Evolutionary conservation across 2,113 vertebrate species (phyloP).

Genomic region (Oreotragus oreotragus): DNA sequence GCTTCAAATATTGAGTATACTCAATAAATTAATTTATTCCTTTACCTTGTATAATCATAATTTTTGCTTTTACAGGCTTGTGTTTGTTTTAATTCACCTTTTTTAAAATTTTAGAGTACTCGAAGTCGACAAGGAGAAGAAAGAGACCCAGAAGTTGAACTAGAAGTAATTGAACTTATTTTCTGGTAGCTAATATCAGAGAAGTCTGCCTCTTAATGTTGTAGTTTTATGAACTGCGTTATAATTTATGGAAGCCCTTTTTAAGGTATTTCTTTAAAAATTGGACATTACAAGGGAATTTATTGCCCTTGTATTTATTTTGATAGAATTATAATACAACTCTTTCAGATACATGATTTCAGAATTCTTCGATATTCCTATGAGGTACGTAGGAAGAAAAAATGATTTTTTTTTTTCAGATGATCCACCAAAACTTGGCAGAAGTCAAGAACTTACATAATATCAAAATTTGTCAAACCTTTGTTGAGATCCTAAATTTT

Average conservation of each 20-base stretch:
- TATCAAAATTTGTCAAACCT: neutral
- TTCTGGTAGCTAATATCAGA: constrained; percentile 55
- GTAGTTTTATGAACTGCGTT: constrained; percentile 64
- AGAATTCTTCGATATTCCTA: constrained; percentile 48
- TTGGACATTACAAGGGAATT: constrained; percentile 52
- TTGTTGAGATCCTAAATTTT: constrained; percentile 14
- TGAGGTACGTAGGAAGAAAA: constrained; percentile 56
- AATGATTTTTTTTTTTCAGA: neutral
- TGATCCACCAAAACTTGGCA: neutral
- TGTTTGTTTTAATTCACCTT: constrained; percentile 54
- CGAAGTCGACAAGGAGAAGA: constrained; percentile 98
- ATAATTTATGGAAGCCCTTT: constrained; percentile 63
- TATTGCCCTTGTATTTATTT: constrained; percentile 61
- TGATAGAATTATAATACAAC: constrained; percentile 40
- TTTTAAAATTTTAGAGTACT: constrained; percentile 88
- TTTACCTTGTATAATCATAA: constrained; percentile 31
- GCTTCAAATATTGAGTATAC: neutral
- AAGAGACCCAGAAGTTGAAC: constrained; percentile 95
- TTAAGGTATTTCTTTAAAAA: constrained; percentile 58
- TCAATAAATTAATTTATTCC: neutral
- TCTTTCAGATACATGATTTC: constrained; percentile 53
- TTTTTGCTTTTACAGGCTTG: neutral
- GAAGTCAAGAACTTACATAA: neutral
- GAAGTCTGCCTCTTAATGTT: constrained; percentile 63
- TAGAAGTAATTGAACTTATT: constrained; percentile 87